Percentiles rank a stretch among this genome's conserved stretches.
phyloP scores from a whole-genome alignment of 2,888 invertebrate genomes.

The Macrophya annulata region DNA sequence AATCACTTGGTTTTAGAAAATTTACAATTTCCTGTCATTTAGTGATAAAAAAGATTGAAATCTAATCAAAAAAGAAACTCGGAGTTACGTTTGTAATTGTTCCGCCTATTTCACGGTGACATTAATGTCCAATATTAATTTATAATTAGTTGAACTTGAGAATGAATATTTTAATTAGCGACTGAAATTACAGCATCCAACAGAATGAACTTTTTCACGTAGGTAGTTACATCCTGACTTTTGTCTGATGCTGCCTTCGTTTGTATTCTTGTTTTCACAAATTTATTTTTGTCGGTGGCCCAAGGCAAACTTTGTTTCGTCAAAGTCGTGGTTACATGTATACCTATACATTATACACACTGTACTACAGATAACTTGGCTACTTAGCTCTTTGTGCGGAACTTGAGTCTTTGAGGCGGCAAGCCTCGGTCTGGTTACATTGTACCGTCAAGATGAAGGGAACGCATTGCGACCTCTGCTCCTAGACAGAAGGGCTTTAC shows the following conservation, averaged over 20 bases:
- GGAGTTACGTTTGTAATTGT: not conserved
- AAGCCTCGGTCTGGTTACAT: conserved; percentile 34
- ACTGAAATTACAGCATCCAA: not conserved
- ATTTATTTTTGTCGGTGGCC: conserved; percentile 22
- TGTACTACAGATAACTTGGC: conserved; percentile 61
- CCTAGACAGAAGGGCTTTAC: not conserved
- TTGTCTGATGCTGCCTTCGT: not conserved
- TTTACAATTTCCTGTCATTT: not conserved
- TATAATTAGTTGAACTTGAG: not conserved
- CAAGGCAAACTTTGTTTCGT: conserved; percentile 26
- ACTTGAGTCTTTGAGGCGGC: conserved; percentile 63
- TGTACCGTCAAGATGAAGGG: conserved; percentile 30
- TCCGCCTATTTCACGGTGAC: not conserved
- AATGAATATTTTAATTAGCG: not conserved
- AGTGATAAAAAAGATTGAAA: not conserved
- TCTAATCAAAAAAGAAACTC: not conserved
- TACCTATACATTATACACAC: not conserved
- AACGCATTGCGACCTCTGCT: not conserved
- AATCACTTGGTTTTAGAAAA: conserved; percentile 24
- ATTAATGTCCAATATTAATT: not conserved
- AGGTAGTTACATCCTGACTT: conserved; percentile 2
- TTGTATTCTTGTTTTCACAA: not conserved
- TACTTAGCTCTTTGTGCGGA: conserved; percentile 65
- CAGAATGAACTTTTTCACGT: not conserved
- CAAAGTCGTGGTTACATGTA: conserved; percentile 1